Conservation (phyloP, 2,888 invertebrate species). For the Lycophotia porphyrea region DNA sequence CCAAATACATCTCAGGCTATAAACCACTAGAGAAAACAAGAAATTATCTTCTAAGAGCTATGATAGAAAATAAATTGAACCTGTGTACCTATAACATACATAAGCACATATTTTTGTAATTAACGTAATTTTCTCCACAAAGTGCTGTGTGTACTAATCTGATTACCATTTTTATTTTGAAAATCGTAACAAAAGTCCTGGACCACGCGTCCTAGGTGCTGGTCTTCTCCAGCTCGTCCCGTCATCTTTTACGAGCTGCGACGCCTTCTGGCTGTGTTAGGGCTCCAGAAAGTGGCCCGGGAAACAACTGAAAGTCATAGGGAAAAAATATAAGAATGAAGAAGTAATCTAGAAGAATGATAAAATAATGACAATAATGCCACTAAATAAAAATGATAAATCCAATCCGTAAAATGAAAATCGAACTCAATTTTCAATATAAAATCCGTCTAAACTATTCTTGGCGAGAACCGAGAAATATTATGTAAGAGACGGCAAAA, state of each 20-base stretch:
- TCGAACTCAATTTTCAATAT: conserved; percentile 37
- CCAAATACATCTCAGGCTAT: neutral
- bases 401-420: conserved; percentile 2
- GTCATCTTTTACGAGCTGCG: no score
- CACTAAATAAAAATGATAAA: neutral
- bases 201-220: no score
- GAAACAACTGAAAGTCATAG: no score
- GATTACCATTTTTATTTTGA: neutral
- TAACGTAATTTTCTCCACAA: neutral
- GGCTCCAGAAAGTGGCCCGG: no score
- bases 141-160: no score
- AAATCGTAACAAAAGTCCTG: neutral
- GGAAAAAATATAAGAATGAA: no score
- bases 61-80: neutral
- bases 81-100: neutral
- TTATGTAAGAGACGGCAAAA: conserved; percentile 44
- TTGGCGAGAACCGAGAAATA: conserved; percentile 25
- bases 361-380: neutral
- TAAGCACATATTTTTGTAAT: neutral
- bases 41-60: neutral
- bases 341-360: no score
- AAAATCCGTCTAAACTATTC: conserved; percentile 43
- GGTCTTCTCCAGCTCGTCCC: no score
- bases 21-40: neutral
- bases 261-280: no score